Conservation (phyloP, 2,797 vertebrate genomes). For the Novumbra hubbsi region DNA sequence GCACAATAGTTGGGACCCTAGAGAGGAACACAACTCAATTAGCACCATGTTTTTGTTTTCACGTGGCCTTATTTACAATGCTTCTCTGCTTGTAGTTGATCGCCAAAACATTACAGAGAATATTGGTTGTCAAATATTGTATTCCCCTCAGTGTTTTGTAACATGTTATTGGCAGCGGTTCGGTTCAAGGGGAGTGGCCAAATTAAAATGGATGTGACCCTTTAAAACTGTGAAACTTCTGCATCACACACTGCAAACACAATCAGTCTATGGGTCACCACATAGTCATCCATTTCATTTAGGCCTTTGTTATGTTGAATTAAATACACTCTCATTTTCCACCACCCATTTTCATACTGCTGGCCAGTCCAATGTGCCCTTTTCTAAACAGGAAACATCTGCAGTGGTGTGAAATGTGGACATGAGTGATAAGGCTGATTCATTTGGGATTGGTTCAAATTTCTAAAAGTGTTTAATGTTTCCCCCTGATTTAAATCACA, state of each 20-base stretch:
- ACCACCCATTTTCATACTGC: conserved; percentile 49
- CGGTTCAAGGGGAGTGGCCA: not conserved
- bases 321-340: conserved; percentile 1
- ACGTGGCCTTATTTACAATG: no score
- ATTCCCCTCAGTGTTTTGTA: not conserved
- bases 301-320: not conserved
- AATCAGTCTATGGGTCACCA: no score
- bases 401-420: conserved; percentile 44
- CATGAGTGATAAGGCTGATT: conserved; percentile 29
- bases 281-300: no score
- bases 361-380: conserved; percentile 1
- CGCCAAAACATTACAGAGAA: no score
- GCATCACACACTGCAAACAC: no score
- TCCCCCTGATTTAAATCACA: not conserved
- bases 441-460: conserved; percentile 24
- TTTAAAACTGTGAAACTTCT: no score
- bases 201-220: no score
- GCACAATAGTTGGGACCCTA: not conserved
- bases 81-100: not conserved
- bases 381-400: conserved; percentile 68
- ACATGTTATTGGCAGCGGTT: not conserved
- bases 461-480: conserved; percentile 38
- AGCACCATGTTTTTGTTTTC: not conserved
- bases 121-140: no score
- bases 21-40: not conserved